Conservation (phyloP, 2,888 invertebrate genomes). For the Melolontha melolontha region DNA sequence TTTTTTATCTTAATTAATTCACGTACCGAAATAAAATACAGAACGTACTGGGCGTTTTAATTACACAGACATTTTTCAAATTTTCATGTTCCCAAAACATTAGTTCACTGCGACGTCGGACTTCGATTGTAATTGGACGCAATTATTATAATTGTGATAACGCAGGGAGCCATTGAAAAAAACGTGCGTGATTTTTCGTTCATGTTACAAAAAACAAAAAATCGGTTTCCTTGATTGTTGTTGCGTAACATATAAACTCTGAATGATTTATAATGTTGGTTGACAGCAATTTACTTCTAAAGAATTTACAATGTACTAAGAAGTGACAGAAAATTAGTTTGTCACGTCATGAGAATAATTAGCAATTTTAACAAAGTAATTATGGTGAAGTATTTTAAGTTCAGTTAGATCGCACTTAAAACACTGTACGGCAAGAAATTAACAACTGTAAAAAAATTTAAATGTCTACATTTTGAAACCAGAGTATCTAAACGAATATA, state of each 20-base stretch:
- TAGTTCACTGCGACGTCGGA: conserved; percentile 24
- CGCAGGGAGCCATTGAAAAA: conserved; percentile 16
- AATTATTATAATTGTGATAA: conserved; percentile 33
- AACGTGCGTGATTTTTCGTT: conserved; percentile 16
- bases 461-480: background rate
- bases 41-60: conserved; percentile 18
- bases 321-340: too few relatives aligned
- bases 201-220: conserved; percentile 4
- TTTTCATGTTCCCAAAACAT: conserved; percentile 37
- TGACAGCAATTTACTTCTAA: too few relatives aligned
- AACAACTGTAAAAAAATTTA: background rate
- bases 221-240: conserved; percentile 8
- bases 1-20: conserved; percentile 41
- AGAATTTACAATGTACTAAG: too few relatives aligned
- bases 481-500: background rate
- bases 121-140: conserved; percentile 33
- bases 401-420: background rate
- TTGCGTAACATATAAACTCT: conserved; percentile 1
- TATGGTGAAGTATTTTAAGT: background rate
- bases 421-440: background rate
- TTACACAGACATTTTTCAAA: conserved; percentile 32
- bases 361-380: too few relatives aligned
- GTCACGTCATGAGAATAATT: too few relatives aligned
- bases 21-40: conserved; percentile 5
- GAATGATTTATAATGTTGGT: too few relatives aligned